Conservation (phyloP, 2,797 vertebrate species). For the Monodelphis domestica region DNA sequence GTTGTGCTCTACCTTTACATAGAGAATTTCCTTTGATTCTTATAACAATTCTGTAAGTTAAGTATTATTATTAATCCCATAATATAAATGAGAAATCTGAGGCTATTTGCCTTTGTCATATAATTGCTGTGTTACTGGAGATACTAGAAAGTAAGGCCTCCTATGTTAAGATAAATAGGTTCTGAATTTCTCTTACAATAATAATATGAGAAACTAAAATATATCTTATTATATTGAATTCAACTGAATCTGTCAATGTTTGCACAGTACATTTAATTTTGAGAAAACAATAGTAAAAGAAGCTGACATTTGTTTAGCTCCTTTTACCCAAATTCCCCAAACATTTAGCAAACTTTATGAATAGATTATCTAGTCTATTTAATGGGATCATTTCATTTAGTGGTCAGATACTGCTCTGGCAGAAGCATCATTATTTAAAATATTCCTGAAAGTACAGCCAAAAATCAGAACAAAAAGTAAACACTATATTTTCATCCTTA, state of each 20-base stretch:
- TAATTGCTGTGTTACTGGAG: background rate
- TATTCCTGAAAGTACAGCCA: background rate
- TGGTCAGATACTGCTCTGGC: background rate
- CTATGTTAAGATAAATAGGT: background rate
- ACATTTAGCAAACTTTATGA: conserved; percentile 10
- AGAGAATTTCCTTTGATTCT: background rate
- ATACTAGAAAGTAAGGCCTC: background rate
- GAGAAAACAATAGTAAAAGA: background rate
- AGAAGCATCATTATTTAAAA: conserved; percentile 20
- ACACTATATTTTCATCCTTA: background rate
- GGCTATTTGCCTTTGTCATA: background rate
- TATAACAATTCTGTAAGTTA: background rate
- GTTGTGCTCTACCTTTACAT: background rate
- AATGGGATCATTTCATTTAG: background rate
- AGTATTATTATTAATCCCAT: too few relatives aligned
- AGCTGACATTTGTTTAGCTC: background rate
- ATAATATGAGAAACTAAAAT: background rate
- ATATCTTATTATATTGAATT: conserved; percentile 30
- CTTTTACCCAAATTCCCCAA: background rate
- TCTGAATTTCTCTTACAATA: background rate
- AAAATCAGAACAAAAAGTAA: background rate
- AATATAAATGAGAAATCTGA: too few relatives aligned
- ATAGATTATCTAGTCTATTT: conserved; percentile 38
- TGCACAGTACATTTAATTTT: background rate
- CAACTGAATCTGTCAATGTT: background rate